Conservation (phyloP, 2,888 invertebrate genomes). For the Drosophila mayaguana region DNA sequence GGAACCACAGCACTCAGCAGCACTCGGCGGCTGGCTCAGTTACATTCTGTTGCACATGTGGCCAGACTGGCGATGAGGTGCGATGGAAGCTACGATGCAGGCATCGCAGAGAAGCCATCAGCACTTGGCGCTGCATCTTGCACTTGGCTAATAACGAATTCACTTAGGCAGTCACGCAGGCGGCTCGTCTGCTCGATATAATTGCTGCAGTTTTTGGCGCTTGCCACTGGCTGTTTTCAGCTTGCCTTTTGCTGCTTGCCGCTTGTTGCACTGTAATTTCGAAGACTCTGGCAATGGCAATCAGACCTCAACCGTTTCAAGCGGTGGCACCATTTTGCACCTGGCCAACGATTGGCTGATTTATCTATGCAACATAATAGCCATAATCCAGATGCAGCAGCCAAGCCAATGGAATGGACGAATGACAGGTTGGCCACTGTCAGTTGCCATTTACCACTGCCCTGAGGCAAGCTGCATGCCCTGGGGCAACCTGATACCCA, state of each 20-base stretch:
- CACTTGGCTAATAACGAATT: constrained; percentile 71
- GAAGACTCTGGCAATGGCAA: constrained; percentile 60
- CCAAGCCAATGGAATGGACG: constrained; percentile 7
- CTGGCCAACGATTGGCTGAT: constrained; percentile 34
- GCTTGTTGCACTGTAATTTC: constrained; percentile 57
- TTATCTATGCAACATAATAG: constrained; percentile 47
- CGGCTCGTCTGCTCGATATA: constrained; percentile 49
- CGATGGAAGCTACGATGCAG: not conserved
- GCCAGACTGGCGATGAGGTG: not conserved
- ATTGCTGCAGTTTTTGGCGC: constrained; percentile 51
- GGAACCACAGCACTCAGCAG: constrained; percentile 8
- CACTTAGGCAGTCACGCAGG: constrained; percentile 62
- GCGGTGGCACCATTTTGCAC: constrained; percentile 64
- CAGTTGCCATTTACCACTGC: not conserved
- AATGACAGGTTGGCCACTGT: constrained; percentile 13
- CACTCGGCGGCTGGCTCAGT: constrained; percentile 47
- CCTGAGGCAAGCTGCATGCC: not conserved
- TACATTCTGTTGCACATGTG: constrained; percentile 76
- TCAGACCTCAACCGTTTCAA: constrained; percentile 75
- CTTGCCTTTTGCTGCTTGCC: constrained; percentile 10
- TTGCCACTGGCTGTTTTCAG: constrained; percentile 20
- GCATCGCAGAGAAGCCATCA: not conserved
- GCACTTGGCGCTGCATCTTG: constrained; percentile 50
- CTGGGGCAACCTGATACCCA: constrained; percentile 38
- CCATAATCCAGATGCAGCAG: constrained; percentile 52